Conservation (phyloP, 2,113 vertebrate genomes). For the Choloepus hoffmanni region DNA sequence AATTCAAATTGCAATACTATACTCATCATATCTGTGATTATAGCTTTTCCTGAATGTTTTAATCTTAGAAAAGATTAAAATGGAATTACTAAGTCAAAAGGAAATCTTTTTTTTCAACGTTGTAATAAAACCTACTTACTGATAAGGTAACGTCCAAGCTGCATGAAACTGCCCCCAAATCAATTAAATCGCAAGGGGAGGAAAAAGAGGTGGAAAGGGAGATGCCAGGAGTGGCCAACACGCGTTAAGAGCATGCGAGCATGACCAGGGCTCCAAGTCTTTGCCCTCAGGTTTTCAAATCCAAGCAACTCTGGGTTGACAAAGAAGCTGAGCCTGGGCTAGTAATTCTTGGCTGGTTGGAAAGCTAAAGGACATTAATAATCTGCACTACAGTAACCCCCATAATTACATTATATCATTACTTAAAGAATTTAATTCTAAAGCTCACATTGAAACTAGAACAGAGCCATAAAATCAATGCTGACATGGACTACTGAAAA, state of each 20-base stretch:
- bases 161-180: neutral
- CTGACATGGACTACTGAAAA: neutral
- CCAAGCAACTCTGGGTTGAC: neutral
- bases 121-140: neutral
- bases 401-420: constrained; percentile 25
- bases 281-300: neutral
- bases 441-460: constrained; percentile 33
- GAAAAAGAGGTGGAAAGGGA: neutral
- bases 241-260: neutral
- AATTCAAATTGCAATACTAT: neutral
- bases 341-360: neutral
- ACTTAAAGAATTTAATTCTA: neutral
- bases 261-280: neutral
- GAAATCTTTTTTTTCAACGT: constrained; percentile 7
- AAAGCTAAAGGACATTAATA: neutral
- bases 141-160: neutral
- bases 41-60: neutral
- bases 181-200: neutral
- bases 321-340: neutral
- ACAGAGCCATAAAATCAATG: neutral
- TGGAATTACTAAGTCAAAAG: constrained; percentile 37
- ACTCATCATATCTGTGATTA: constrained; percentile 21
- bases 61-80: constrained; percentile 28
- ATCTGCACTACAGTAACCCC: neutral
- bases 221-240: neutral